Evolutionary conservation across 2,113 vertebrate species (phyloP), one percentile per base, ranked within the genome.

Genomic region (Rhegmatorhina hoffmannsi): DNA sequence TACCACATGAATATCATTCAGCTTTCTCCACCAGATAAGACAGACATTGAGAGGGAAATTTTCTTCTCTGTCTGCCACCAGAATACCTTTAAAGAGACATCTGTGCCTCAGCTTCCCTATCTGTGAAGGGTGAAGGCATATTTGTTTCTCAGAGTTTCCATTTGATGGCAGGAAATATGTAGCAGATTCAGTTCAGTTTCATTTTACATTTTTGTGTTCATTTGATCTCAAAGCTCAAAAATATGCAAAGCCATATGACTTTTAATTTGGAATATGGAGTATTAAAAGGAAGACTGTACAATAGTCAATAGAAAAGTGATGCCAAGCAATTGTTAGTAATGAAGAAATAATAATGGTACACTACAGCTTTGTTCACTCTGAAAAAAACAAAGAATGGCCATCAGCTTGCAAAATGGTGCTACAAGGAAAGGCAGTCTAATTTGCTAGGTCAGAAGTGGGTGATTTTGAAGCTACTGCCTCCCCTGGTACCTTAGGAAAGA

Each of bases 171-270:
- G 85, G 73, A 95, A 97, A 95, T 91, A 94, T 28, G 49, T 53
- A 94, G 58, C 81, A 94, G 87, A 95, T 95, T 82, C 78, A 89
- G 73, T 36, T 84, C 72, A 21, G 66, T 60, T 92, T 91, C n/a
- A 49, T 89, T 94, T 92, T 75, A 81, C 23, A 78, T 82, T 76
- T 96, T 87, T 84, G 34, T 25, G 34, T 85, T 43, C 26, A 88
- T 88, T 86, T 95, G 85, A 95, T 95, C 75, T 95, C 56, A 70
- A 92, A 89, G 64, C 44, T 92, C 68, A 86, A 77, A 88, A 92
- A 78, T 60, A 90, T 72, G 55, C 79, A 92, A 81, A 86, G 76
- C 72, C 92, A 93, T 64, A 77, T 86, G 72, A 85, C 47, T 52
- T 89, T 85, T 64, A 75, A 68, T 83, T 86, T 69, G 50, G 58